Base-by-base conservation (phyloP, 1,140 invertebrate genomes). In the Chironomus striatipennis region DNA sequence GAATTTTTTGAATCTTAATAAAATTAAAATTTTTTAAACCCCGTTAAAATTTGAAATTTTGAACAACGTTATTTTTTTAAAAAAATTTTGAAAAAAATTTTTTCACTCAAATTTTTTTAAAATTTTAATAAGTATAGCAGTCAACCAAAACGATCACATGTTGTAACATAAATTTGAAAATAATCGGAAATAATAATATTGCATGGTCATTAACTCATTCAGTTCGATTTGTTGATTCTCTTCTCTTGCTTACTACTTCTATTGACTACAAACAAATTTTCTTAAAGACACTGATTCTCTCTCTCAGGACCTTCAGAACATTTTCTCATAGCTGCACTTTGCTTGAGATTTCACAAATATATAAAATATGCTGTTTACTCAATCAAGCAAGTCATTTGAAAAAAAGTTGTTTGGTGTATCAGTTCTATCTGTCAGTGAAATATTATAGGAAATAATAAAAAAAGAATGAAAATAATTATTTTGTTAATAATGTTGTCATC, bases 291-390 rank as follows among this genome's bases (percentile, higher is more conserved):
- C n/a, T n/a, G n/a, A n/a, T 34, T 2, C 5, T 34, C 24, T 34
- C 47, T 57, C 47, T 57, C 47, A 57, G n/a, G 47, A n/a, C 47
- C 47, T 57, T 57, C 47, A 57, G 47, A 57, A 57, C 47, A 57
- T 15, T 57, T 57, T 57, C 47, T 57, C 47, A 57, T n/a, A 57
- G 24, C 47, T 57, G 47, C 47, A n/a, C n/a, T 57, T 57, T n/a
- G 24, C n/a, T 34, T 34, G 24, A 34, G 24, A 34, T 34, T 34
- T 34, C 24, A 34, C 24, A 34, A n/a, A n/a, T n/a, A n/a, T 57
- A 57, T 57, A 57, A 57, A 57, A 57, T 57, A n/a, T 12, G 12
- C n/a, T 57, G 47, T n/a, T 57, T 57, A 5, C 47, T 57, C 47
- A 57, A 57, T 57, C 47, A 10, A n/a, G 8, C n/a, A n/a, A 57